Conservation (phyloP, 2,888 invertebrate genomes). For the Halictus quadricinctus region DNA sequence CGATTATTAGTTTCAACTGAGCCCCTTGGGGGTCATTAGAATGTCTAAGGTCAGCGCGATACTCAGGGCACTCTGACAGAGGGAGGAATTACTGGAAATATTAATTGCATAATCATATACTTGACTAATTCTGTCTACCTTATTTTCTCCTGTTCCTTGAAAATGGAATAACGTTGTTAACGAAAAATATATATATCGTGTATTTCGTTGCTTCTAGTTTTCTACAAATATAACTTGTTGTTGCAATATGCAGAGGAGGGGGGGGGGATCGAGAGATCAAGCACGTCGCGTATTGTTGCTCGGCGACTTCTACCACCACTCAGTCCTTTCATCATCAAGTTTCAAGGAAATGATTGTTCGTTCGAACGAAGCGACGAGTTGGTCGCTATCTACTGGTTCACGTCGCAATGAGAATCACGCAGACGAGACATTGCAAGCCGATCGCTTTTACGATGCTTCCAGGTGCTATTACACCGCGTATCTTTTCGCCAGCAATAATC, state of each 20-base stretch:
- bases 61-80: background rate
- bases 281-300: background rate
- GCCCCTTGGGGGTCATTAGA: slow-evolving; percentile 12
- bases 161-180: slow-evolving; percentile 22
- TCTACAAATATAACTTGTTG: slow-evolving; percentile 29
- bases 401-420: background rate
- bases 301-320: background rate
- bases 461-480: background rate
- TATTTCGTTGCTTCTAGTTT: slow-evolving; percentile 39
- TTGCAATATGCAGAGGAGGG: background rate
- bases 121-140: background rate
- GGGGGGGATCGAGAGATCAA: background rate
- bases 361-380: background rate
- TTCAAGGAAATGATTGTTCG: background rate
- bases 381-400: background rate
- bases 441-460: background rate
- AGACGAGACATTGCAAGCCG: background rate
- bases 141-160: background rate
- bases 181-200: slow-evolving; percentile 53
- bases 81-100: background rate
- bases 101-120: background rate
- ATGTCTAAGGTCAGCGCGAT: background rate
- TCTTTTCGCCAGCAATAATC: background rate
- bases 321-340: background rate
- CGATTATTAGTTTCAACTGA: slow-evolving; percentile 49